Base-by-base conservation (phyloP, 1,140 invertebrate genomes). In the Himalopsyche phryganea region DNA sequence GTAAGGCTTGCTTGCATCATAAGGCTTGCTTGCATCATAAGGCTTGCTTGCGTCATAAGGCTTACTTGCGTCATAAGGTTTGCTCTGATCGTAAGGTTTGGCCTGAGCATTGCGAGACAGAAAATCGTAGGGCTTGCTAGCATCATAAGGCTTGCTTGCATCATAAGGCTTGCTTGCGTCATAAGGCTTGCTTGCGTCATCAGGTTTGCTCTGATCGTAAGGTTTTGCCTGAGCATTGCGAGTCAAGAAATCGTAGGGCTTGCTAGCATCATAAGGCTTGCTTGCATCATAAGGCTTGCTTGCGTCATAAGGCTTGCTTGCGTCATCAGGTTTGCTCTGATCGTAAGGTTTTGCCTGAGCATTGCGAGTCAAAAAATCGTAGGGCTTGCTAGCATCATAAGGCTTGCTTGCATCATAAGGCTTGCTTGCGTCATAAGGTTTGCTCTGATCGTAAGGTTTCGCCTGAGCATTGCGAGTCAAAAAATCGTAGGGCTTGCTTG, bases 181-280 rank as follows among this genome's bases (percentile, higher is more conserved):
- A 41, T 41, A 41, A 3, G 38, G 36, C 50, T 51, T 51, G 38
- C 36, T 41, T 36, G 40, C 35, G 14, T 41, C 40, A 41, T 41
- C 4, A 11, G 40, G 13, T 11, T 41, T 41, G 11, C 13, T 41
- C 40, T 41, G 40, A 17, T 41, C 40, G 40, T 41, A 41, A 4
- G 40, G 13, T 11, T 41, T 41, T 19, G 36, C 38, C 20, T 51
- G 50, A 1, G 35, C 32, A 38, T 11, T 41, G 20, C 17, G 50
- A 10, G 13, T 23, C 13, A 17, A 23, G 6, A 6, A 10, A 10
- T 35, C 47, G 14, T 49, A 49, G 6, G 49, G 49, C 49, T 56
- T 56, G 45, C 44, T 48, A 13, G 47, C 20, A 11, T 55, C 53
- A 19, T 55, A 55, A 3, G 53, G 33, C 44, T 55, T 55, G 44